Conservation (phyloP, 1,140 invertebrate species). For the Zaprionus ornatus region DNA sequence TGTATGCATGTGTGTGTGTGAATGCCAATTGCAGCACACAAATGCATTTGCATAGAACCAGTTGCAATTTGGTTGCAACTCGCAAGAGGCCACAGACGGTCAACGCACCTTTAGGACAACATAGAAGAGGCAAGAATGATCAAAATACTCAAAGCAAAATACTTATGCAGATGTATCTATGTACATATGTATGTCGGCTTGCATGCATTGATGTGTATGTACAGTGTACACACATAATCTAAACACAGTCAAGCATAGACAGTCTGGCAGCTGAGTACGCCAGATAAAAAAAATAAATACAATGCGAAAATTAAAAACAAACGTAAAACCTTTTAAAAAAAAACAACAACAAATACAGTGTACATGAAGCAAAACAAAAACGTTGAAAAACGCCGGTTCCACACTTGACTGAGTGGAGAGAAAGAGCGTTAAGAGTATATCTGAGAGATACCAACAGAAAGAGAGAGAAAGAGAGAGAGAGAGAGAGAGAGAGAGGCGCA, state of each 20-base stretch:
- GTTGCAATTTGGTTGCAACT: constrained; percentile 21
- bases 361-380: constrained; percentile 56
- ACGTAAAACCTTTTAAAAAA: constrained; percentile 42
- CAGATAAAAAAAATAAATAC: constrained; percentile 22
- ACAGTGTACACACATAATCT: neutral
- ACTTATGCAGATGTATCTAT: neutral
- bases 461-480: constrained; percentile 18
- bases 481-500: neutral
- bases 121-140: constrained; percentile 11
- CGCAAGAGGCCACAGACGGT: constrained; percentile 25
- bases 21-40: neutral
- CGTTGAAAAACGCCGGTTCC: constrained; percentile 55
- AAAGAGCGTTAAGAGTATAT: constrained; percentile 10
- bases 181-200: neutral
- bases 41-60: neutral
- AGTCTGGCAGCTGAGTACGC: constrained; percentile 7
- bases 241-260: constrained; percentile 20
- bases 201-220: no score
- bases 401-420: constrained; percentile 34
- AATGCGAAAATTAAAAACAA: constrained; percentile 27
- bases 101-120: constrained; percentile 54
- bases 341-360: constrained; percentile 20
- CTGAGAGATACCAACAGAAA: constrained; percentile 19
- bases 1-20: constrained; percentile 6
- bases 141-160: constrained; percentile 3